Evolutionary conservation across 2,797 vertebrate species (phyloP), one percentile per base, ranked within the genome.

Genomic region (Fringilla coelebs): DNA sequence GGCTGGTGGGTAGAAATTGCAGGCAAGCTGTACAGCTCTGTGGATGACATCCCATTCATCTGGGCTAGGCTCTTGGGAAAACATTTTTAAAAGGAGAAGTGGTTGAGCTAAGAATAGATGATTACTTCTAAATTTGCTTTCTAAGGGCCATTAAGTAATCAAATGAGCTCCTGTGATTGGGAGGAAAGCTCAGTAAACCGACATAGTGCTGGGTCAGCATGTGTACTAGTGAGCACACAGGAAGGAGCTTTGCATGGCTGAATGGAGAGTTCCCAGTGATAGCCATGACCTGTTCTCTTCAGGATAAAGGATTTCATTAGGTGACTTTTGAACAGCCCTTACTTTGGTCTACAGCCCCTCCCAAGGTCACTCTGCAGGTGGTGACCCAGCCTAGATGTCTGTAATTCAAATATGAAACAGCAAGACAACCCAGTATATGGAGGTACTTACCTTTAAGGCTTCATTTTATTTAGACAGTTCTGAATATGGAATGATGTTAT

Each of bases 401-500:
- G 0, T 52, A 67, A 71, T 67, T 79, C 25, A 40, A 48, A 77
- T 8, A 7, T 29, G 34, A 85, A 41, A 17, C 21, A 25, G 32
- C n/a, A 58, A 57, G 19, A 31, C 51, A 68, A 4, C 0, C 0
- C 48, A 36, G 9, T 17, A 5, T 31, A 16, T 18, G 7, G 40
- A 54, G 9, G 22, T 9, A 19, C 24, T 76, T 63, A 43, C 19
- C 41, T 85, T 90, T 54, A 49, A 71, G 63, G 29, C 32, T 82
- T 80, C 52, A 4, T 80, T 93, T 94, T 77, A 52, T 63, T 88
- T 34, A 25, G 40, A 73, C 49, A 19, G 28, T 32, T 83, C 78
- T 78, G 82, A 88, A 52, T 55, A 62, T 70, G 76, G 71, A 92
- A 77, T 46, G 46, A 11, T 90, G 68, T 81, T 96, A 92, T 90